These are phyloP conservation scores for Lerista edwardsae DNA, from an alignment of 2,797 vertebrate species.

Conservation along the genomic window DNA sequence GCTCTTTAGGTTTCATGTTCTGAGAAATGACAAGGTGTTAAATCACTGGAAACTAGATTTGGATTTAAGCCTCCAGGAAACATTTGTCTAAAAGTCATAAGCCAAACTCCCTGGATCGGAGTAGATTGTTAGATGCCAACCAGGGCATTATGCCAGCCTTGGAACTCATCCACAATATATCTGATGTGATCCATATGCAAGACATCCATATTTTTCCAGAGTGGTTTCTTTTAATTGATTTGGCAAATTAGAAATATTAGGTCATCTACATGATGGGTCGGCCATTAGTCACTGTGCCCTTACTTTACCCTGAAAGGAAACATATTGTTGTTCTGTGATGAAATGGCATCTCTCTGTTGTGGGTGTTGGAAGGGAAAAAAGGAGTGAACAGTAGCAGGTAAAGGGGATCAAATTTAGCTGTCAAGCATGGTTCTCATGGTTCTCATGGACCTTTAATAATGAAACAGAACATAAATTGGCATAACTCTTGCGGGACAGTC, in stretches of 20 bases:
- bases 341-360: constrained; percentile 61
- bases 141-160: constrained; percentile 76
- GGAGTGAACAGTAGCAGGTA: constrained; percentile 72
- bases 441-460: constrained; percentile 67
- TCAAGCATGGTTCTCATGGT: constrained; percentile 73
- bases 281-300: constrained; percentile 69
- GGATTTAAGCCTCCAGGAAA: constrained; percentile 78
- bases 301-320: constrained; percentile 74
- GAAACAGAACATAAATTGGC: constrained; percentile 68
- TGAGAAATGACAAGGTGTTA: constrained; percentile 78
- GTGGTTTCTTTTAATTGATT: constrained; percentile 79
- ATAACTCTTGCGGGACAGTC: constrained; percentile 66
- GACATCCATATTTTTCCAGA: constrained; percentile 66
- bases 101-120: constrained; percentile 79
- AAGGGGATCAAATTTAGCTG: constrained; percentile 71
- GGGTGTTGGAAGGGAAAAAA: constrained; percentile 24
- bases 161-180: constrained; percentile 68
- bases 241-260: constrained; percentile 79
- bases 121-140: constrained; percentile 73
- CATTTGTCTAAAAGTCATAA: constrained; percentile 82
- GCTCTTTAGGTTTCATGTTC: constrained; percentile 74
- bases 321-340: constrained; percentile 77
- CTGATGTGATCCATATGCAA: constrained; percentile 73
- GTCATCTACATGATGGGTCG: constrained; percentile 72
- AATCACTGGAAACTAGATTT: constrained; percentile 77